Evolutionary conservation across 2,797 vertebrate species (phyloP).

Genomic region (Myripristis murdjan): DNA sequence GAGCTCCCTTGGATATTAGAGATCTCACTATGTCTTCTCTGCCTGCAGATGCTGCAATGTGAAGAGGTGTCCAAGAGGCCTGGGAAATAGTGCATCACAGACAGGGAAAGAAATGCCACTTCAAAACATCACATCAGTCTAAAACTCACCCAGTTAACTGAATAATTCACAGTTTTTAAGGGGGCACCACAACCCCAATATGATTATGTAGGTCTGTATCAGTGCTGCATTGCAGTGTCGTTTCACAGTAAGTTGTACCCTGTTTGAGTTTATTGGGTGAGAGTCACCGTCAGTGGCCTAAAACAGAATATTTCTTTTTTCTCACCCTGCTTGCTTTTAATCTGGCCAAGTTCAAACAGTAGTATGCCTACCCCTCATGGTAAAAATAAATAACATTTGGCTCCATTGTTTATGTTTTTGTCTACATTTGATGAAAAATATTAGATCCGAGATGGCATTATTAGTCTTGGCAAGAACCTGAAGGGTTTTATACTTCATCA

Average conservation of each 20-base stretch:
- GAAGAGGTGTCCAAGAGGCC: constrained; percentile 95
- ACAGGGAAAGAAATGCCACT: neutral
- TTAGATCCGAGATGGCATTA: too few relatives aligned
- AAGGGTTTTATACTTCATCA: too few relatives aligned
- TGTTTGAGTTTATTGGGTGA: neutral
- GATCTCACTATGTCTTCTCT: constrained; percentile 93
- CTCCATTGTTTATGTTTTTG: too few relatives aligned
- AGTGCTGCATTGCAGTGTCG: neutral
- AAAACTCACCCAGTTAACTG: neutral
- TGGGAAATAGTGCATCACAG: constrained; percentile 52
- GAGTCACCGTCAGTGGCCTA: too few relatives aligned
- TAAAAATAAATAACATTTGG: too few relatives aligned
- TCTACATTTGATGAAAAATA: too few relatives aligned
- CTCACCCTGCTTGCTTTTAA: too few relatives aligned
- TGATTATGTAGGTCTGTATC: neutral
- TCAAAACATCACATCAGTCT: neutral
- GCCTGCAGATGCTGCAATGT: constrained; percentile 96
- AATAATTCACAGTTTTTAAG: neutral
- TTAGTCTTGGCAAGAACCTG: too few relatives aligned
- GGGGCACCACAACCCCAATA: neutral
- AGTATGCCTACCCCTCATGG: neutral
- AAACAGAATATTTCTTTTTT: neutral
- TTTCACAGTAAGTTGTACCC: neutral
- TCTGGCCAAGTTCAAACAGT: neutral
- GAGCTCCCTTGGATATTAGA: constrained; percentile 92